Base-by-base conservation (phyloP, 2,888 invertebrate species). In the Ommatoiulus sabulosus region DNA sequence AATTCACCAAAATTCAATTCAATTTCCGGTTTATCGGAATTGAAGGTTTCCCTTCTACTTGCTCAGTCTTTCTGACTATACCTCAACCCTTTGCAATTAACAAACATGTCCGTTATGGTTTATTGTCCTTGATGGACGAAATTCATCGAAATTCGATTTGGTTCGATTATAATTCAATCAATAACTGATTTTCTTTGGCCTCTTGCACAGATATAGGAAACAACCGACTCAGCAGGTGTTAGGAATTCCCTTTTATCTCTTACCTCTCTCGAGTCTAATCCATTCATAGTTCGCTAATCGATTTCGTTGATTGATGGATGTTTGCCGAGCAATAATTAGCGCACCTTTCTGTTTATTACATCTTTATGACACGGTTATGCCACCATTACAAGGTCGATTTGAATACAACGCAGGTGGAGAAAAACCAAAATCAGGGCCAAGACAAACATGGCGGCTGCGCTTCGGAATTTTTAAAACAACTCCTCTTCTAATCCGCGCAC, bases 321-420 rank as follows among this genome's bases (percentile, higher is more conserved):
- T 72, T 72, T 72, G 72, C 24, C n/a, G 24, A 72, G 20, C 20
- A 20, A 24, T 24, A 24, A 72, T 72, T 72, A 72, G 72, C 72
- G 72, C 72, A n/a, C 72, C 72, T 72, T 72, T 72, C 72, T 24
- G 0, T 72, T 72, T 72, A 72, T 72, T 72, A 24, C 20, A 24
- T 72, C 72, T 72, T 72, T 72, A 72, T 72, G 72, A 72, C 24
- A 72, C 72, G 72, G 24, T 72, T 72, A 72, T 72, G 72, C 72
- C 72, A 72, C 72, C 72, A 20, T 20, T 24, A 24, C 72, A 72
- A 72, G 72, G 72, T 72, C 72, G 72, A n/a, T 72, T 72, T 20
- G 20, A 3, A 24, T 72, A 24, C 24, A 20, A 20, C 24, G 72
- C 72, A 24, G 24, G 72, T 72, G 72, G 72, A 6, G 72, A 72